Percentiles rank a stretch among this genome's conserved stretches.
Conservation (phyloP, 2,113 vertebrate species). For the Platanista minor region DNA sequence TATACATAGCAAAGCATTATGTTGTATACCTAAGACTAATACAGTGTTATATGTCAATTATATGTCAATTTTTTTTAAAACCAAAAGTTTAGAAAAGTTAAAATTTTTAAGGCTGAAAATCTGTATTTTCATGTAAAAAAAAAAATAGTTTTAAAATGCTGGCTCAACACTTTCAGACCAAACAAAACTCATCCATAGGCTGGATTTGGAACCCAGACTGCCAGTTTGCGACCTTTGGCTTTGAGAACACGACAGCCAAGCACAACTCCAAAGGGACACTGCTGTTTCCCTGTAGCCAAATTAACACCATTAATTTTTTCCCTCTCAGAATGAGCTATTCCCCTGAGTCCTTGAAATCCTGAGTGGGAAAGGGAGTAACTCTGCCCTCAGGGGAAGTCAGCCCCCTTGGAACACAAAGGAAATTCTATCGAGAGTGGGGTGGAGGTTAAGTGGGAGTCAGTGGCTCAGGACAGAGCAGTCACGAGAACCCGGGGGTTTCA, state of each 20-base stretch:
- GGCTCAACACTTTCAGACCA: not conserved
- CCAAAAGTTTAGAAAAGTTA: not conserved
- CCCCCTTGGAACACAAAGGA: not conserved
- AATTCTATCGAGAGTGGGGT: no score
- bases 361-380: not conserved
- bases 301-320: not conserved
- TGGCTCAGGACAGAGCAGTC: not conserved
- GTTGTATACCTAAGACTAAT: not conserved
- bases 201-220: not conserved
- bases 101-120: not conserved
- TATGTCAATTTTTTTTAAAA: not conserved
- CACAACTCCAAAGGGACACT: not conserved
- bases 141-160: not conserved
- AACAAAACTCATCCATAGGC: not conserved
- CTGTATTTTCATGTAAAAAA: not conserved
- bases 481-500: fast-evolving
- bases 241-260: not conserved
- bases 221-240: not conserved
- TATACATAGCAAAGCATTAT: not conserved
- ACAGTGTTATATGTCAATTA: not conserved
- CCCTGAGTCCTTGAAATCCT: not conserved
- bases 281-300: not conserved
- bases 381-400: not conserved
- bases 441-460: not conserved
- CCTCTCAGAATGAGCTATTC: not conserved